Percentiles rank a stretch among this genome's conserved stretches.
Evolutionary conservation across 2,113 vertebrate genomes (phyloP).

Genomic region (Centropristis striata): DNA sequence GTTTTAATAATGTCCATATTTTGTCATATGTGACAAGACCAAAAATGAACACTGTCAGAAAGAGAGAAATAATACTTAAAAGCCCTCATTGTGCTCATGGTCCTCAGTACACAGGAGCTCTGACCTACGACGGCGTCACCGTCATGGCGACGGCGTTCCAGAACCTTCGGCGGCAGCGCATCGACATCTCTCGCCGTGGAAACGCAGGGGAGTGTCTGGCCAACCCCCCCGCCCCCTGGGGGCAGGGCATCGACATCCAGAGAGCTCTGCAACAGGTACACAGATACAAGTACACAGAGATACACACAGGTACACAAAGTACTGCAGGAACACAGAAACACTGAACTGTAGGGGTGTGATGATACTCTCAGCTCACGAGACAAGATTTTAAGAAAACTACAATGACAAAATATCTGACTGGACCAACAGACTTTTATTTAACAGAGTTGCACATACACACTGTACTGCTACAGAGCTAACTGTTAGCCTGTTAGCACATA

Average conservation of each 20-base stretch:
- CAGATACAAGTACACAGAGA: neutral
- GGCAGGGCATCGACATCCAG: constrained; percentile 98
- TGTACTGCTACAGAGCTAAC: too few relatives aligned
- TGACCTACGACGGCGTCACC: constrained; percentile 95
- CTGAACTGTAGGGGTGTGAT: too few relatives aligned
- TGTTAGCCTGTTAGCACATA: too few relatives aligned
- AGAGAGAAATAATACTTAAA: too few relatives aligned
- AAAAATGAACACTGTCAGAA: too few relatives aligned
- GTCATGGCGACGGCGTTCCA: constrained; percentile 97
- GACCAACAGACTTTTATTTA: too few relatives aligned
- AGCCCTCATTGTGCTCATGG: neutral
- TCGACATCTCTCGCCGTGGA: constrained; percentile 96
- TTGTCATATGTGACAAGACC: too few relatives aligned
- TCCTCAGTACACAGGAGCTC: constrained; percentile 94
- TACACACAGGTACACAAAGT: neutral
- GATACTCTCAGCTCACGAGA: too few relatives aligned
- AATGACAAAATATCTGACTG: too few relatives aligned
- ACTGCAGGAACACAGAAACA: neutral
- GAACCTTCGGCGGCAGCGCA: constrained; percentile 93
- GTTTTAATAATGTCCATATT: too few relatives aligned
- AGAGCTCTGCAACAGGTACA: constrained; percentile 95
- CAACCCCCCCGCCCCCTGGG: constrained; percentile 97
- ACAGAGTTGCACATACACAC: too few relatives aligned
- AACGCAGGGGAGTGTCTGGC: constrained; percentile 97
- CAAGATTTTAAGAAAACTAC: too few relatives aligned